phyloP scores from a whole-genome alignment of 2,113 vertebrate genomes.

The Stigmatopora argus region DNA sequence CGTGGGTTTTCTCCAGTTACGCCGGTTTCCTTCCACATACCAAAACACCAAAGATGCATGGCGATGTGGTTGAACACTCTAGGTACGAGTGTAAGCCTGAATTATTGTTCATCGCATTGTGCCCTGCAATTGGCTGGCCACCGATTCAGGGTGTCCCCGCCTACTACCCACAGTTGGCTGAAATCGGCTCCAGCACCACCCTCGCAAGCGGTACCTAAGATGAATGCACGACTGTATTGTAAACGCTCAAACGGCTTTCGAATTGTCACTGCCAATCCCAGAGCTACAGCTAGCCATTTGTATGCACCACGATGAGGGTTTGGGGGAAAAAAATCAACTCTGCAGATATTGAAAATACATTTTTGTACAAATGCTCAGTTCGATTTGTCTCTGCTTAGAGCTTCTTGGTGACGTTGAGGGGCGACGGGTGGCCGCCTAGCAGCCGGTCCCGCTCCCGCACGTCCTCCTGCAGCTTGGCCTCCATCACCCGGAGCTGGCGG shows the following conservation, averaged over 20 bases:
- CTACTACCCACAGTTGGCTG: too few species aligned
- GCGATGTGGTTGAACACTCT: too few species aligned
- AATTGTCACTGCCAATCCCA: constrained; percentile 36
- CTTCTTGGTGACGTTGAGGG: constrained; percentile 75
- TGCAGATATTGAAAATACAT: constrained; percentile 42
- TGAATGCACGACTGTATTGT: too few species aligned
- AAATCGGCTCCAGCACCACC: too few species aligned
- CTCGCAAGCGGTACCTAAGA: too few species aligned
- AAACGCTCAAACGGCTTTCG: background rate
- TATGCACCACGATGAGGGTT: constrained; percentile 9
- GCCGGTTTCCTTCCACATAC: too few species aligned
- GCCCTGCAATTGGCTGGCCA: too few species aligned
- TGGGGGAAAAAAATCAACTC: constrained; percentile 11
- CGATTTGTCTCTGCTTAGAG: constrained; percentile 44
- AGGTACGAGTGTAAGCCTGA: too few species aligned
- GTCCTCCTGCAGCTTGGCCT: constrained; percentile 89
- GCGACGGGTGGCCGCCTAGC: constrained; percentile 67
- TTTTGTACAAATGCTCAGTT: constrained; percentile 27
- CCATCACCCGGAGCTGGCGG: constrained; percentile 84
- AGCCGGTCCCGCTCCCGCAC: constrained; percentile 89
- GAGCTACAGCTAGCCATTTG: constrained; percentile 24
- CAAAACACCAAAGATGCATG: too few species aligned
- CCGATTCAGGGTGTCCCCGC: too few species aligned
- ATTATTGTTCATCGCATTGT: too few species aligned
- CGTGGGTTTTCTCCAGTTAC: too few species aligned